Percentiles rank a stretch among this genome's conserved stretches.
phyloP scores from a whole-genome alignment of 2,113 vertebrate genomes.

The Lathamus discolor region DNA sequence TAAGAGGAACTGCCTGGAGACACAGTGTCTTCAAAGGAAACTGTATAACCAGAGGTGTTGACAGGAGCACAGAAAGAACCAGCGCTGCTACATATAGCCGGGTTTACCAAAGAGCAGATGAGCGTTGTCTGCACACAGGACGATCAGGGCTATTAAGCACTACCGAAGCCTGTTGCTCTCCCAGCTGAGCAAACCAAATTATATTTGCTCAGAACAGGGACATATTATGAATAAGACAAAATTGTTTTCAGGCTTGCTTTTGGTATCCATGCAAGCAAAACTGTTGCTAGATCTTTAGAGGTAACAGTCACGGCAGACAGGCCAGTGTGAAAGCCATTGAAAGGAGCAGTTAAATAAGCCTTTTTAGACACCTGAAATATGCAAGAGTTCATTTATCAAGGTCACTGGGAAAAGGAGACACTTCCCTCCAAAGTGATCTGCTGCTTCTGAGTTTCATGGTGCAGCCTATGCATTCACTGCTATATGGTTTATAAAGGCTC shows the following conservation, averaged over 20 bases:
- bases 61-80: neutral
- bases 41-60: slow-evolving; percentile 21
- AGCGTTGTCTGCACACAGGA: neutral
- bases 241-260: neutral
- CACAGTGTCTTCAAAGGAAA: slow-evolving; percentile 10
- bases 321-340: neutral
- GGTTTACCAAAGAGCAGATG: slow-evolving; percentile 22
- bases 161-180: neutral
- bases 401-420: neutral
- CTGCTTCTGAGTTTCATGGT: neutral
- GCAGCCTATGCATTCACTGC: neutral
- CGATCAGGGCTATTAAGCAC: neutral
- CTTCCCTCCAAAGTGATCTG: neutral
- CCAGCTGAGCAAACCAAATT: slow-evolving; percentile 32
- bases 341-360: neutral
- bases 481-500: neutral
- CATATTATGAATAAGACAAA: neutral
- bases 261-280: neutral
- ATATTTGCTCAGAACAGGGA: neutral
- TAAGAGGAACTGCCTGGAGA: slow-evolving; percentile 35
- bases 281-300: neutral
- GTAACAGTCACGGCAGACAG: neutral
- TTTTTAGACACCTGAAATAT: neutral
- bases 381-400: neutral
- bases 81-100: neutral